Evolutionary conservation across 2,113 vertebrate genomes (phyloP), one percentile per base, ranked within the genome.

Genomic region (Onychostruthus taczanowskii): DNA sequence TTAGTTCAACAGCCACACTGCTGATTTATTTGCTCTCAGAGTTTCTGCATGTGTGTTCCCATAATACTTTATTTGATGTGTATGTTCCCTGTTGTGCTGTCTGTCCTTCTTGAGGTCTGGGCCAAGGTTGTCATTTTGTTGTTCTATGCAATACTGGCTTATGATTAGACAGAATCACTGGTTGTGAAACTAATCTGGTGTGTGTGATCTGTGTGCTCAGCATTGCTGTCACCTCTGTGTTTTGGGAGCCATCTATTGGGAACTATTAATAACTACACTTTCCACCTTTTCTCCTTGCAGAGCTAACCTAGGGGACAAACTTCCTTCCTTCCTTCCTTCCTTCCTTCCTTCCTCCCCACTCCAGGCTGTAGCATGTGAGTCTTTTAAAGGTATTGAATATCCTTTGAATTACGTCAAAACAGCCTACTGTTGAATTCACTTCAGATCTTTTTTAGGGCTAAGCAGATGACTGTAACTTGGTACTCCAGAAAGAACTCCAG

Each of bases 201-300:
- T 19, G 13, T 26, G 52, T 44, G n/a, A 61, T 52, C 39, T 3
- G 2, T 39, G 28, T 35, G 61, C 69, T 82, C 61, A 67, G 53
- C 53, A 18, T 18, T 3, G 7, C 59, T 6, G 28, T 26, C 77
- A 82, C 62, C 62, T 75, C 53, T 61, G 46, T 68, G 87, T 75
- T 82, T 68, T 2, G 53, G 28, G 87, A 82, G 87, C 87, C 87
- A 89, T 82, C 87, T 89, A 67, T 74, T 67, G 87, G 77, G 61
- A 53, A 10, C 61, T 61, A 30, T 14, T 67, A 24, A 59, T 74
- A 74, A 82, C 26, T 74, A 28, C 86, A 89, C 44, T 7, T 73
- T 44, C 30, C 3, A 10, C 4, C 35, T 59, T 86, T 43, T 50
- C 44, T 30, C 7, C n/a, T 46, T 53, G 47, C n/a, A 62, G 24